Evolutionary conservation across 2,797 vertebrate genomes (phyloP).

Genomic region (Acanthurus lineatus): DNA sequence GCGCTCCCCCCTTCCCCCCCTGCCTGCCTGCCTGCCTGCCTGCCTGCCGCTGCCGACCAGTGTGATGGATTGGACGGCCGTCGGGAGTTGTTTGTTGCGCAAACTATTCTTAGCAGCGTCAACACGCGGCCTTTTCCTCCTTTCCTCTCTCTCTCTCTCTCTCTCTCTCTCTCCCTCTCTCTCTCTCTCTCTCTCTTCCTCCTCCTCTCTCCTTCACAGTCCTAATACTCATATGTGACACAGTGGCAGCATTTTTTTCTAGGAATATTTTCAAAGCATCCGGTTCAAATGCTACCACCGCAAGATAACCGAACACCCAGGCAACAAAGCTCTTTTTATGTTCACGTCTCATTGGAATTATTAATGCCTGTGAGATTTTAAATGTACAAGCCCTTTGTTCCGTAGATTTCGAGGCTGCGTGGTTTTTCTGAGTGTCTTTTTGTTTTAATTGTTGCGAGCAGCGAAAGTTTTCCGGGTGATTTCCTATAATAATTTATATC

Average conservation of each 20-base stretch:
- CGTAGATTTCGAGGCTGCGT: neutral
- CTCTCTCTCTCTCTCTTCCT: too few species aligned
- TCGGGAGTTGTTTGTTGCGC: conserved; percentile 83
- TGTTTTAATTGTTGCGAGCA: neutral
- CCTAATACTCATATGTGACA: conserved; percentile 41
- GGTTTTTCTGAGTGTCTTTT: neutral
- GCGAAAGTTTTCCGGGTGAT: neutral
- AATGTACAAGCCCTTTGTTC: neutral
- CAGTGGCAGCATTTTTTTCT: conserved; percentile 28
- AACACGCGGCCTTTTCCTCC: conserved; percentile 51
- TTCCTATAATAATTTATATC: neutral
- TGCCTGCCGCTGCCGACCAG: conserved; percentile 52
- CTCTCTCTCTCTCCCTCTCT: too few species aligned
- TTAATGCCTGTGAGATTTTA: neutral
- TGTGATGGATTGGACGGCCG: conserved; percentile 80
- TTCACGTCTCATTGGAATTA: neutral
- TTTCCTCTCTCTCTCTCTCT: neutral
- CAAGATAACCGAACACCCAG: neutral
- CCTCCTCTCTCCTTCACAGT: neutral
- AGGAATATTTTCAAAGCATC: conserved; percentile 17
- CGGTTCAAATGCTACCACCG: conserved; percentile 21
- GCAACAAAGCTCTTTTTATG: neutral
- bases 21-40: neutral
- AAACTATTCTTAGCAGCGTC: conserved; percentile 85
- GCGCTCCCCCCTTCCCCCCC: conserved; percentile 9